These are phyloP conservation scores for Scortum barcoo DNA, from an alignment of 2,113 vertebrate genomes.

Conservation along the genomic window DNA sequence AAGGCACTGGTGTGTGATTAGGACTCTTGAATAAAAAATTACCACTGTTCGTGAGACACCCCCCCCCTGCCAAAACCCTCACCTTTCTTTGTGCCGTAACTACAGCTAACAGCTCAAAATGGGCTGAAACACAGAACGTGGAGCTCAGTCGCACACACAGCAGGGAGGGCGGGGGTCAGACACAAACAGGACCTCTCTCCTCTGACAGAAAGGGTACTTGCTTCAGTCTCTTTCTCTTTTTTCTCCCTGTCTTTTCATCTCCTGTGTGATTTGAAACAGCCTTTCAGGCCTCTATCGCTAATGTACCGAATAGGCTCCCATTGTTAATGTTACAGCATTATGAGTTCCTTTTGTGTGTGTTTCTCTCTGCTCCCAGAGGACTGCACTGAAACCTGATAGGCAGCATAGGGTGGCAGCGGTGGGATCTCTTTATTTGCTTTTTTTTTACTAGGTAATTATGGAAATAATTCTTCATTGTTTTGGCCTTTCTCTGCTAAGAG, in stretches of 20 bases:
- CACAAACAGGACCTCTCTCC: conserved; percentile 41
- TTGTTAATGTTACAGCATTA: conserved; percentile 68
- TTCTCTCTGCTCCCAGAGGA: conserved; percentile 58
- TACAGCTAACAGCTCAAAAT: conserved; percentile 22
- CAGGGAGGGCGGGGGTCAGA: neutral
- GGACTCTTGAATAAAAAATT: conserved; percentile 1
- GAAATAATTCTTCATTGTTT: conserved; percentile 77
- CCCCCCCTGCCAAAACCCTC: too few species aligned
- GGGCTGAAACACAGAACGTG: conserved; percentile 17
- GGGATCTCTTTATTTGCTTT: conserved; percentile 60
- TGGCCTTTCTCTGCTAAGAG: conserved; percentile 58
- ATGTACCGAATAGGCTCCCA: conserved; percentile 59
- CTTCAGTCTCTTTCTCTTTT: conserved; percentile 43
- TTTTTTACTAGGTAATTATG: conserved; percentile 75
- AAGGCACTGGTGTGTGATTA: neutral
- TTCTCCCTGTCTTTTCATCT: conserved; percentile 62
- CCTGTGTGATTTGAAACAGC: conserved; percentile 65
- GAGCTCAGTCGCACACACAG: conserved; percentile 55
- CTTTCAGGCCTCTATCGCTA: conserved; percentile 66
- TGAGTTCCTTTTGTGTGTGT: conserved; percentile 72
- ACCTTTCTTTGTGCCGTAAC: conserved; percentile 22
- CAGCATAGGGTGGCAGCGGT: conserved; percentile 45
- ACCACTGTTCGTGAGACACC: neutral
- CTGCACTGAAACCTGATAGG: conserved; percentile 65
- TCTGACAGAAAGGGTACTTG: conserved; percentile 32